phyloP scores from a whole-genome alignment of 2,888 invertebrate genomes.

The Urechis unicinctus region DNA sequence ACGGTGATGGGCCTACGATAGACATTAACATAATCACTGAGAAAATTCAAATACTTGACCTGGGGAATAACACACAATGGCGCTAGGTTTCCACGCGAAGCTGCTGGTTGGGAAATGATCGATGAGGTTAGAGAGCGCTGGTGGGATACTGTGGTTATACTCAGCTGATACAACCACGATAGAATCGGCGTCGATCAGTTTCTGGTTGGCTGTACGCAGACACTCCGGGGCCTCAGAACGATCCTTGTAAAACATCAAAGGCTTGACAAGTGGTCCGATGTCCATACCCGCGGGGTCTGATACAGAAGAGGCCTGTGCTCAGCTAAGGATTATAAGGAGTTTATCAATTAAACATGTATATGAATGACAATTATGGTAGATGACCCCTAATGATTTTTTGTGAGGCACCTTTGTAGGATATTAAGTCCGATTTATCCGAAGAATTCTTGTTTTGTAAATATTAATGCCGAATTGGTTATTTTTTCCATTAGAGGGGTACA shows the following conservation, averaged over 20 bases:
- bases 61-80: conserved; percentile 38
- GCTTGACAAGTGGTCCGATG: conserved; percentile 32
- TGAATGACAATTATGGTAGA: too few species aligned
- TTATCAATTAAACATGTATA: too few species aligned
- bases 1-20: too few species aligned
- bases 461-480: too few species aligned
- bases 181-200: conserved; percentile 44
- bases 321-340: too few species aligned
- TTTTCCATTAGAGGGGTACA: too few species aligned
- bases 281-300: conserved; percentile 49
- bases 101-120: conserved; percentile 51
- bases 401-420: too few species aligned
- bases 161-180: conserved; percentile 51
- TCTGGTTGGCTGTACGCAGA: conserved; percentile 20
- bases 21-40: too few species aligned
- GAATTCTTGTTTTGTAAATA: too few species aligned
- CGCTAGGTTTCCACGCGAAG: conserved; percentile 44
- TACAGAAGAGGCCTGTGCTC: too few species aligned
- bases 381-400: too few species aligned
- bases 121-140: conserved; percentile 52
- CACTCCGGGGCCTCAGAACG: conserved; percentile 21
- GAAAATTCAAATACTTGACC: conserved; percentile 20
- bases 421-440: too few species aligned
- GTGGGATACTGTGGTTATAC: conserved; percentile 51
- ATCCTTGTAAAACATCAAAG: conserved; percentile 30